Evolutionary conservation across 2,797 vertebrate genomes (phyloP).

Genomic region (Smutsia temminckii): DNA sequence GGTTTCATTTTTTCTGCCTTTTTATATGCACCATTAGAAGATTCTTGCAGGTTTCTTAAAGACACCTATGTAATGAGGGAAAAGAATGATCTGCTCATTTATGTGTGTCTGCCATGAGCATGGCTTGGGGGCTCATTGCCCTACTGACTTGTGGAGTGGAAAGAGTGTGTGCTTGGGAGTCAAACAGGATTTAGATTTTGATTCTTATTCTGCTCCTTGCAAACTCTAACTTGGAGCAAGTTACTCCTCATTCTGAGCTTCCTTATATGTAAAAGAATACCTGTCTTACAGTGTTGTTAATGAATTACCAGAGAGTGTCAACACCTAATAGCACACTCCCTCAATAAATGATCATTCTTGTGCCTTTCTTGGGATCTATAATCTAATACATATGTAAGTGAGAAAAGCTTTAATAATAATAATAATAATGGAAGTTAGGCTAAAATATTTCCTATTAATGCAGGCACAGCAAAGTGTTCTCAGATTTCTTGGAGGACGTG

Average conservation of each 20-base stretch:
- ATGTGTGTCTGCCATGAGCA: not conserved
- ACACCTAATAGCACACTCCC: not conserved
- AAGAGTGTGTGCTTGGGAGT: not conserved
- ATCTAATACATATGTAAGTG: not conserved
- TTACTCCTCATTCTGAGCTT: not conserved
- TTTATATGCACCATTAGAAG: not conserved
- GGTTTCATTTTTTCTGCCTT: conserved; percentile 32
- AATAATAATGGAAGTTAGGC: not conserved
- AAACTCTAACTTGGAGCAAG: not conserved
- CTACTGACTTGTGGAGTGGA: not conserved
- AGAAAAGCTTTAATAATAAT: not conserved
- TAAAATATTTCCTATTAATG: not conserved
- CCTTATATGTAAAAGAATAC: not conserved
- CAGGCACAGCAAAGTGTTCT: not conserved
- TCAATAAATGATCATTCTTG: not conserved
- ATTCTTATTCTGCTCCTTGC: not conserved
- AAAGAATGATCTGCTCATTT: not conserved
- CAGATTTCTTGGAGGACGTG: not conserved
- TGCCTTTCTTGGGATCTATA: not conserved
- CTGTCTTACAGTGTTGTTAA: not conserved
- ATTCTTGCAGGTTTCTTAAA: conserved; percentile 10
- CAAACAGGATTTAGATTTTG: not conserved
- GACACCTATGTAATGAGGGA: not conserved
- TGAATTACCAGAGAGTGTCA: not conserved
- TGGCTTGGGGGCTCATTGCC: not conserved